phyloP scores from a whole-genome alignment of 2,888 invertebrate genomes.

The Anticlea derivata region DNA sequence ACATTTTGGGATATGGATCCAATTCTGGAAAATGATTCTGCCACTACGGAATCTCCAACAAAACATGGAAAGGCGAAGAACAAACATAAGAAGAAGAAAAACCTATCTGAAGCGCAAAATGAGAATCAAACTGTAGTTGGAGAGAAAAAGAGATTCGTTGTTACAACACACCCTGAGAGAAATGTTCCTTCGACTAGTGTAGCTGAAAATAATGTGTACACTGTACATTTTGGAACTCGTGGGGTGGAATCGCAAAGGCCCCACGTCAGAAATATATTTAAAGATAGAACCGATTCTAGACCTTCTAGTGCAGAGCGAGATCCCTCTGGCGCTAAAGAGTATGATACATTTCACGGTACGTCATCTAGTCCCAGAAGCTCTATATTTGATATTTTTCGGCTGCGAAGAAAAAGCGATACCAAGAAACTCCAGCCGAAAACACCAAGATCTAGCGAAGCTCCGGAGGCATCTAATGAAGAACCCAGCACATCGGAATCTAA shows the following conservation, averaged over 20 bases:
- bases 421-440: slow-evolving; percentile 65
- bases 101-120: slow-evolving; percentile 53
- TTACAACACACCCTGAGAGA: slow-evolving; percentile 72
- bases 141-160: slow-evolving; percentile 72
- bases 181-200: slow-evolving; percentile 61
- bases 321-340: slow-evolving; percentile 62
- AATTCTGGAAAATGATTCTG: slow-evolving; percentile 79
- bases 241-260: slow-evolving; percentile 77
- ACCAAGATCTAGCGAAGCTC: slow-evolving; percentile 62
- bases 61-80: slow-evolving; percentile 74
- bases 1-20: slow-evolving; percentile 69
- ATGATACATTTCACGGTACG: slow-evolving; percentile 80
- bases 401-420: slow-evolving; percentile 77
- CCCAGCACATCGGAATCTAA: slow-evolving; percentile 58
- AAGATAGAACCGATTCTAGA: slow-evolving; percentile 64
- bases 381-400: slow-evolving; percentile 79
- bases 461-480: slow-evolving; percentile 64
- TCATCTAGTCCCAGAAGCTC: slow-evolving; percentile 79
- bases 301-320: slow-evolving; percentile 75
- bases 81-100: slow-evolving; percentile 74
- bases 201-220: slow-evolving; percentile 71
- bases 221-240: slow-evolving; percentile 78
- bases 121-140: slow-evolving; percentile 74
- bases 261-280: slow-evolving; percentile 75
- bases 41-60: slow-evolving; percentile 65